phyloP scores from a whole-genome alignment of 2,113 vertebrate genomes.

The Engystomops pustulosus region DNA sequence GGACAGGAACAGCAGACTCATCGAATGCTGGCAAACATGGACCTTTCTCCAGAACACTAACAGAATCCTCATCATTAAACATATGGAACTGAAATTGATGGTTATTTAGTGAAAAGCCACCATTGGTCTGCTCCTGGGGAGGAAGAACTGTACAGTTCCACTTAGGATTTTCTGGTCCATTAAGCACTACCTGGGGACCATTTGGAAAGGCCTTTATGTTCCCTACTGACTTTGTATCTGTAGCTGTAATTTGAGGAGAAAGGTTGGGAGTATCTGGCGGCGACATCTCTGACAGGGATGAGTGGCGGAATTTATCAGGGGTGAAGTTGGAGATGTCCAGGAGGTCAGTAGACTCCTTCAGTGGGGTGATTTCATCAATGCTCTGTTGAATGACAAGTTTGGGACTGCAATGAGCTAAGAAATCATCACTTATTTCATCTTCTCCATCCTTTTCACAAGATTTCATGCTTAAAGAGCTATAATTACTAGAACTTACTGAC shows the following conservation, averaged over 20 bases:
- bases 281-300: conserved; percentile 93
- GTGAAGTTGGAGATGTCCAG: conserved; percentile 99
- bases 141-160: conserved; percentile 90
- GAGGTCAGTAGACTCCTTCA: conserved; percentile 96
- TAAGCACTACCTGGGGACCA: conserved; percentile 76
- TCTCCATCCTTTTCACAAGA: conserved; percentile 94
- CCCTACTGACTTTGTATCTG: conserved; percentile 83
- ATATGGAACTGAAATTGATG: conserved; percentile 92
- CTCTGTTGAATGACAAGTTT: conserved; percentile 98
- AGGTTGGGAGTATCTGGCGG: conserved; percentile 96
- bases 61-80: conserved; percentile 90
- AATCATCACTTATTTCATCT: conserved; percentile 93
- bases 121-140: conserved; percentile 80
- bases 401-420: conserved; percentile 97
- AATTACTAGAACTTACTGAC: conserved; percentile 94
- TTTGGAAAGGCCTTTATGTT: conserved; percentile 87
- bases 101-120: conserved; percentile 87
- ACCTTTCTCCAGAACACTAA: conserved; percentile 82
- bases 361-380: conserved; percentile 91
- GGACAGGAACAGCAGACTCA: conserved; percentile 82
- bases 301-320: conserved; percentile 97
- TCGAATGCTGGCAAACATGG: conserved; percentile 81
- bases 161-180: conserved; percentile 84
- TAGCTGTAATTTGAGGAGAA: conserved; percentile 90
- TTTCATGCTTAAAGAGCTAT: conserved; percentile 94